These are phyloP conservation scores for Pavo muticus DNA, from an alignment of 2,113 vertebrate genomes.

Conservation along the genomic window DNA sequence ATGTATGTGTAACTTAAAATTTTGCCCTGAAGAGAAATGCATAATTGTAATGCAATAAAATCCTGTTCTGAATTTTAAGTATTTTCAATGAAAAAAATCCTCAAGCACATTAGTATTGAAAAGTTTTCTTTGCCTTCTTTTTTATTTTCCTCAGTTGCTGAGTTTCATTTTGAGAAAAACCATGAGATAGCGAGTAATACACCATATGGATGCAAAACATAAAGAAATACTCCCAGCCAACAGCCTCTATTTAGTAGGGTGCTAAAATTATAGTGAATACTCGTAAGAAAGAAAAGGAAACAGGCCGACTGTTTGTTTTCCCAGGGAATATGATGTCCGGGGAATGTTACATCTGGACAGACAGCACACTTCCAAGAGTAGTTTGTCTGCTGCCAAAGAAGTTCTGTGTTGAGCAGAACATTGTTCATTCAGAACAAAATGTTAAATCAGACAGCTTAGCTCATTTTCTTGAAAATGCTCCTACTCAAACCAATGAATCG, in stretches of 20 bases:
- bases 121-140: neutral
- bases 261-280: neutral
- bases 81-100: neutral
- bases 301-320: neutral
- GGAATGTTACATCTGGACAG: neutral
- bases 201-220: rapidly evolving
- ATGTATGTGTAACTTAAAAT: neutral
- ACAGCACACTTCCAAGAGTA: neutral
- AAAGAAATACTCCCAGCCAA: neutral
- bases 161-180: neutral
- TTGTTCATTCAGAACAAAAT: neutral
- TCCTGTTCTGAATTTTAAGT: neutral
- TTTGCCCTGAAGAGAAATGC: neutral
- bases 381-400: neutral
- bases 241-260: neutral
- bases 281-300: neutral
- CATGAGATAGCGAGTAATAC: neutral
- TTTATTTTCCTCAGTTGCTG: neutral
- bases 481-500: neutral
- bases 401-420: neutral
- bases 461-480: neutral
- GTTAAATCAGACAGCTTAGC: neutral
- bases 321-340: rapidly evolving
- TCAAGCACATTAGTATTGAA: neutral
- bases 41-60: neutral